A percentile compares a stretch with the other conserved stretches of the same genome.
Evolutionary conservation across 2,888 invertebrate species (phyloP).

Genomic region (Ophion slaviceki): DNA sequence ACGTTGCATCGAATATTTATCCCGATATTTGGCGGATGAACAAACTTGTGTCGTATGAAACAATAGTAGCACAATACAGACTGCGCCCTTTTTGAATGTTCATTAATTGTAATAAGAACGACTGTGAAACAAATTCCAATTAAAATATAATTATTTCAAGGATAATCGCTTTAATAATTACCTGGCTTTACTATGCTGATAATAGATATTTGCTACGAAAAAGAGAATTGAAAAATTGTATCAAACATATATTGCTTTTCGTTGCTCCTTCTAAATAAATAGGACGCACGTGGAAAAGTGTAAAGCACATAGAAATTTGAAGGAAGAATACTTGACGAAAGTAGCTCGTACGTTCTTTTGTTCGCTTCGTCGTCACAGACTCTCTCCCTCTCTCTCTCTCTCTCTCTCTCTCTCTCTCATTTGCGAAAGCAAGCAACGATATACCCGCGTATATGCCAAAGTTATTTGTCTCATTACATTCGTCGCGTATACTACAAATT

Average conservation of each 20-base stretch:
- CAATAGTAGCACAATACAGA: neutral
- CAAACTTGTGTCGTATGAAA: neutral
- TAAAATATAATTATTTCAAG: too few species aligned
- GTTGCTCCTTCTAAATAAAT: neutral
- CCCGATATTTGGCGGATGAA: neutral
- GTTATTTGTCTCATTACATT: slow-evolving; percentile 34
- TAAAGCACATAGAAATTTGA: neutral
- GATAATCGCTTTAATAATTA: too few species aligned
- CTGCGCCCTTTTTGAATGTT: too few species aligned
- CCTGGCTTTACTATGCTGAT: too few species aligned
- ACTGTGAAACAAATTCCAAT: too few species aligned
- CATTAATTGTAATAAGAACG: too few species aligned
- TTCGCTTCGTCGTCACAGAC: slow-evolving; percentile 8
- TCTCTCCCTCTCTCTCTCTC: neutral
- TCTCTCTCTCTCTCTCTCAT: slow-evolving; percentile 24
- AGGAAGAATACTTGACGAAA: slow-evolving; percentile 23
- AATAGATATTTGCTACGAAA: neutral
- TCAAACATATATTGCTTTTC: neutral
- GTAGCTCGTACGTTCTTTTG: slow-evolving; percentile 34
- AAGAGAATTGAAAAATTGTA: neutral
- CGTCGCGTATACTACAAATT: slow-evolving; percentile 14
- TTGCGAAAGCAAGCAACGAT: neutral
- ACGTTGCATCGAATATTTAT: slow-evolving; percentile 48
- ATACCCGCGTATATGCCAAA: neutral
- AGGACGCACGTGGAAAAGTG: neutral